phyloP scores from a whole-genome alignment of 2,888 invertebrate genomes.

The Drosophila pseudotakahashii region DNA sequence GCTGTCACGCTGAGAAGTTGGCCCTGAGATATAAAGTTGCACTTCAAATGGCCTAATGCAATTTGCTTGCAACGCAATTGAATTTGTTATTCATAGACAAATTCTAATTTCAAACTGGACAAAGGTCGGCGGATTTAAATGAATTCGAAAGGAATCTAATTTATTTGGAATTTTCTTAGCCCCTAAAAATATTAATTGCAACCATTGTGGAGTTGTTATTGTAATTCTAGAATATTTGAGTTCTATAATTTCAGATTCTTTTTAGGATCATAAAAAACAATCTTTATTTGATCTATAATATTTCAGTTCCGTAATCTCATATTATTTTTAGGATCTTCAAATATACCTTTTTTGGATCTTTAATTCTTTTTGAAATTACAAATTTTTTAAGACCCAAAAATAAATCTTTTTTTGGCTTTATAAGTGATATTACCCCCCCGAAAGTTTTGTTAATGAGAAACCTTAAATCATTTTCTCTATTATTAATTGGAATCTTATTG shows the following conservation, averaged over 20 bases:
- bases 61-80: conserved; percentile 31
- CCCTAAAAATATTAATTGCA: background rate
- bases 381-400: too few relatives aligned
- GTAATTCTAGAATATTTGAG: too few relatives aligned
- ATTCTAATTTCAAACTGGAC: background rate
- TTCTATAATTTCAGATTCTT: too few relatives aligned
- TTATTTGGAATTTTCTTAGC: background rate
- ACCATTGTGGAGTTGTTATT: too few relatives aligned
- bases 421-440: background rate
- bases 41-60: conserved; percentile 37
- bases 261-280: too few relatives aligned
- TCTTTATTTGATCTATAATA: too few relatives aligned
- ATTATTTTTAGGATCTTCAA: too few relatives aligned
- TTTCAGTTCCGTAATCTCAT: too few relatives aligned
- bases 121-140: conserved; percentile 32
- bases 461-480: background rate
- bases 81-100: conserved; percentile 56
- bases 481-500: too few relatives aligned
- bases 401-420: background rate
- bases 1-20: conserved; percentile 57
- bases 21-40: conserved; percentile 59
- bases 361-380: too few relatives aligned
- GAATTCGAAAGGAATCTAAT: conserved; percentile 18
- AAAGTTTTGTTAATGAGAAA: background rate
- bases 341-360: too few relatives aligned